These are phyloP conservation scores for Nymphicus hollandicus DNA, from an alignment of 2,113 vertebrate species.

Conservation along the genomic window DNA sequence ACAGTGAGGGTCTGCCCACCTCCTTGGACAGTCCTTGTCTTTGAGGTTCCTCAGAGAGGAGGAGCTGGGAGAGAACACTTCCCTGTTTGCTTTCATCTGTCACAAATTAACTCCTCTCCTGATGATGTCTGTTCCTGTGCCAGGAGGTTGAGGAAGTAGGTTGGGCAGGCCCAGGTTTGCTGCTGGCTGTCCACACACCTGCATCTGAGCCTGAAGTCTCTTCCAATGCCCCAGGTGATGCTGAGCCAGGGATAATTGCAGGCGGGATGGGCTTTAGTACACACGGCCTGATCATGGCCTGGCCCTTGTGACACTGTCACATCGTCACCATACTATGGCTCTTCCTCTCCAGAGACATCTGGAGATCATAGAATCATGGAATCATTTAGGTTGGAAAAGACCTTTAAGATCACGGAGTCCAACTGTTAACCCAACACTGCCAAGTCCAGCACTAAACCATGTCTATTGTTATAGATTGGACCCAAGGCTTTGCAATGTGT, in stretches of 20 bases:
- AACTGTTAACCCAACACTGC: background rate
- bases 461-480: background rate
- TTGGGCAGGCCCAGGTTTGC: background rate
- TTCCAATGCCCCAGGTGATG: background rate
- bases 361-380: background rate
- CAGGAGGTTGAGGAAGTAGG: background rate
- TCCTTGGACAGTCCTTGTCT: background rate
- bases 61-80: background rate
- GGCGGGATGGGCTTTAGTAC: background rate
- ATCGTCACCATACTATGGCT: background rate
- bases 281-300: background rate
- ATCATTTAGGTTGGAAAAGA: background rate
- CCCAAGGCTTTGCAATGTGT: background rate
- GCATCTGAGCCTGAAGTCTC: background rate
- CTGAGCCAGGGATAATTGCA: background rate
- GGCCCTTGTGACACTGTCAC: background rate
- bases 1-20: background rate
- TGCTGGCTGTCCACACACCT: background rate
- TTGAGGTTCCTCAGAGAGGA: background rate
- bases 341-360: background rate
- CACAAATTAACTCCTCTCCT: background rate
- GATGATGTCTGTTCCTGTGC: background rate
- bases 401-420: background rate
- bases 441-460: background rate
- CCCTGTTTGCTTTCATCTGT: background rate